Base-by-base conservation (phyloP, 2,797 vertebrate species). In the Harpagifer antarcticus region DNA sequence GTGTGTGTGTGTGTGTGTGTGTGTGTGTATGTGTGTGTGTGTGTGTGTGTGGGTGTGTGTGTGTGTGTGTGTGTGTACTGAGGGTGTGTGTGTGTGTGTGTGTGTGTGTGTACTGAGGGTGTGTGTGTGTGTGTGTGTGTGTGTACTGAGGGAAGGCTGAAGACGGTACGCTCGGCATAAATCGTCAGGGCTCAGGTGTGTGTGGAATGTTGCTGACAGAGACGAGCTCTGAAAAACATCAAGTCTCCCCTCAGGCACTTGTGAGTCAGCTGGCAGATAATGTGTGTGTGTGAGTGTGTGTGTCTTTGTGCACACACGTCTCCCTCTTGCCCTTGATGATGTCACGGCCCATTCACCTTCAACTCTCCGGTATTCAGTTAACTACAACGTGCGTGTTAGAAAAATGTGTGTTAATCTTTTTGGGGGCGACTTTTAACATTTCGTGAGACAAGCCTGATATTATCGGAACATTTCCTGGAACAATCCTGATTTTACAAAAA, bases 221-320 rank as follows among this genome's bases (percentile, higher is more conserved):
- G 70, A 57, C 42, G 72, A 77, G 65, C 49, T 72, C 40, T 55
- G 68, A 19, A 81, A 84, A 89, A 86, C 83, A 72, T 70, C 66
- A 68, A 65, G 65, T 52, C 59, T 71, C 83, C 76, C 93, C 86
- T 75, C 53, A 66, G 90, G 91, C 85, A 53, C 56, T 72, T 85
- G 72, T 83, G 63, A 92, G 84, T 94, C 93, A 91, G 92, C 92
- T 93, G 90, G 66, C 17, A 64, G 62, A 66, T 72, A 17, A 50
- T 78, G 48, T 60, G 68, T 57, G 55, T 56, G 50, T 56, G 50
- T 78, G 48, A 54, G 68, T 56, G 50, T 78, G 48, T 60, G 65
- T 57, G 55, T 23, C 3, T 59, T 33, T n/a, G 20, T 16, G 23
- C 8, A 48, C 31, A 50, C 56, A 49, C 14, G 37, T 40, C 58